Percentiles rank a stretch among this genome's conserved stretches.
These are phyloP conservation scores for Hyles vespertilio DNA, from an alignment of 1,140 invertebrate genomes.

Conservation along the genomic window DNA sequence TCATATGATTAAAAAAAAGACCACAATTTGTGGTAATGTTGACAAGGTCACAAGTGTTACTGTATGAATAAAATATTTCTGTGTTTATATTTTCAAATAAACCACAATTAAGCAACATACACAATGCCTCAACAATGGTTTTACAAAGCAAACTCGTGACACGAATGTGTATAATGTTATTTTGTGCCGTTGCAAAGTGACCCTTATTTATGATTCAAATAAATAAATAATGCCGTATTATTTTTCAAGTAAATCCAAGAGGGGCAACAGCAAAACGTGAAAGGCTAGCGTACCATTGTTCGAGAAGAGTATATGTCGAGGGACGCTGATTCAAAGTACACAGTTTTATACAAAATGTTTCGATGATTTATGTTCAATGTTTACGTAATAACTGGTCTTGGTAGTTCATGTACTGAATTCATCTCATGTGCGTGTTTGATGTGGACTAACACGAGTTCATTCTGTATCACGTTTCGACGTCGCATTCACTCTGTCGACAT, in stretches of 20 bases:
- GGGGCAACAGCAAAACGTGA: slow-evolving; percentile 56
- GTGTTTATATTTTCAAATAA: too few relatives aligned
- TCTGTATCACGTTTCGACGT: slow-evolving; percentile 31
- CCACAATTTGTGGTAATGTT: too few relatives aligned
- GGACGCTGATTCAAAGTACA: slow-evolving; percentile 60
- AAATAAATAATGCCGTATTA: slow-evolving; percentile 35
- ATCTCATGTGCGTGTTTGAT: slow-evolving; percentile 61
- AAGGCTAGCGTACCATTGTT: slow-evolving; percentile 25
- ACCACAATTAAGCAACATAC: too few relatives aligned
- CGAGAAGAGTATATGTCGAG: slow-evolving; percentile 44
- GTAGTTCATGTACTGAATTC: slow-evolving; percentile 60
- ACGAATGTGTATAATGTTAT: too few relatives aligned
- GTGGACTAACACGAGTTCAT: slow-evolving; percentile 59
- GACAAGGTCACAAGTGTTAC: too few relatives aligned
- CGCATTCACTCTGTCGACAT: slow-evolving; percentile 56
- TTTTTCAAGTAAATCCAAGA: slow-evolving; percentile 68
- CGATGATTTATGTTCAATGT: slow-evolving; percentile 50
- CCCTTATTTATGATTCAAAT: too few relatives aligned
- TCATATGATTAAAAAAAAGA: too few relatives aligned
- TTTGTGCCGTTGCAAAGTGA: too few relatives aligned
- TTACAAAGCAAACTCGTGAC: too few relatives aligned
- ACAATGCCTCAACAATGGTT: too few relatives aligned
- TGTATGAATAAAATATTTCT: too few relatives aligned
- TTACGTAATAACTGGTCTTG: slow-evolving; percentile 56
- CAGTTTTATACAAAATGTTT: slow-evolving; percentile 48